phyloP scores from a whole-genome alignment of 2,888 invertebrate genomes.

The Baccha elongata region DNA sequence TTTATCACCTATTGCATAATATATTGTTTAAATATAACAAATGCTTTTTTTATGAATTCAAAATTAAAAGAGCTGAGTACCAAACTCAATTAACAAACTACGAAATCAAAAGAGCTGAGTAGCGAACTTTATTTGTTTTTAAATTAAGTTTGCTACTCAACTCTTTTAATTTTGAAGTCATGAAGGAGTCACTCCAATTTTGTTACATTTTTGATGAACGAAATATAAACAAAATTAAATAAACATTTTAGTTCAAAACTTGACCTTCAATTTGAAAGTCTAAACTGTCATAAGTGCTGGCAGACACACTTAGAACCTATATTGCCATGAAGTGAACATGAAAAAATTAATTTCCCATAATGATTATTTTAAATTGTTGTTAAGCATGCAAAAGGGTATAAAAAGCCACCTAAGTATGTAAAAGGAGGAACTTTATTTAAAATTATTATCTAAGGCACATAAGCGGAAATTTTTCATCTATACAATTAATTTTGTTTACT shows the following conservation, averaged over 20 bases:
- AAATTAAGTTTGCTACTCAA: no score
- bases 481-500: no score
- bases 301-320: neutral
- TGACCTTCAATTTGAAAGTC: slow-evolving; percentile 39
- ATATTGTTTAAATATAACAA: neutral
- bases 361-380: slow-evolving; percentile 32
- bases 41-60: slow-evolving; percentile 14
- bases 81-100: slow-evolving; percentile 17
- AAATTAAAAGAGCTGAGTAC: slow-evolving; percentile 52
- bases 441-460: slow-evolving; percentile 38
- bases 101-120: no score
- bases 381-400: slow-evolving; percentile 20
- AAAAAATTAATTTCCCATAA: slow-evolving; percentile 35
- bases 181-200: no score
- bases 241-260: neutral
- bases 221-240: no score
- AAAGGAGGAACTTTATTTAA: neutral
- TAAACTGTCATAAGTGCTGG: neutral
- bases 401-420: neutral
- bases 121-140: no score
- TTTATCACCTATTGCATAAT: neutral
- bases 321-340: neutral
- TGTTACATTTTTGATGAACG: no score
- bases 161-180: no score
- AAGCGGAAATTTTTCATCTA: slow-evolving; percentile 29